Percentiles rank a stretch among this genome's conserved stretches.
Evolutionary conservation across 2,797 vertebrate species (phyloP).

Genomic region (Cryptoblepharus egeriae): DNA sequence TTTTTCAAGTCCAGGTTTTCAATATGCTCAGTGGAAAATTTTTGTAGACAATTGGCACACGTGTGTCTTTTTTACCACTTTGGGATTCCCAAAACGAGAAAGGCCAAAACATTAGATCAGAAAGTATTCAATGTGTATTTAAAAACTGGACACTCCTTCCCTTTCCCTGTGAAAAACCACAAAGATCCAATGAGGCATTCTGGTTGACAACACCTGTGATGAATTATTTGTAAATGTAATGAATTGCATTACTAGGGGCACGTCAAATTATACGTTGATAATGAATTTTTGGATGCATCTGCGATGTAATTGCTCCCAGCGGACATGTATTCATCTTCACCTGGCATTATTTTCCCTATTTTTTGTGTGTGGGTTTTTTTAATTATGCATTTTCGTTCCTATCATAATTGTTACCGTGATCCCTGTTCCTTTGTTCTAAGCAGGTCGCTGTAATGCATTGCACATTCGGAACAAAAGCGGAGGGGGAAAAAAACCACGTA

Average conservation of each 20-base stretch:
- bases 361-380: conserved; percentile 72
- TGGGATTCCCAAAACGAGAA: conserved; percentile 60
- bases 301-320: conserved; percentile 66
- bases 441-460: conserved; percentile 59
- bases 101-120: conserved; percentile 54
- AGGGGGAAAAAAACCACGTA: conserved; percentile 44
- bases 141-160: conserved; percentile 60
- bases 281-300: conserved; percentile 71
- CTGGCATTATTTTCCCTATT: conserved; percentile 73
- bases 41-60: conserved; percentile 33
- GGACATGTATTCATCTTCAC: conserved; percentile 67
- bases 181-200: conserved; percentile 54
- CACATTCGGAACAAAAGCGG: conserved; percentile 66
- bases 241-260: conserved; percentile 69
- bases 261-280: conserved; percentile 73
- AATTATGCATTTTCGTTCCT: conserved; percentile 83
- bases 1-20: not conserved
- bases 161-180: conserved; percentile 53
- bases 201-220: conserved; percentile 68
- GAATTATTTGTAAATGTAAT: conserved; percentile 74
- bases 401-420: conserved; percentile 81
- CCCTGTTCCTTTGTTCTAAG: conserved; percentile 66
- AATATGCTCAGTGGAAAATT: conserved; percentile 19
- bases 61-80: conserved; percentile 19
- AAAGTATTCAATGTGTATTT: conserved; percentile 53